Evolutionary conservation across 92 coral and sea anemone genomes (phyloP).

Genomic region (Montipora capitata): DNA sequence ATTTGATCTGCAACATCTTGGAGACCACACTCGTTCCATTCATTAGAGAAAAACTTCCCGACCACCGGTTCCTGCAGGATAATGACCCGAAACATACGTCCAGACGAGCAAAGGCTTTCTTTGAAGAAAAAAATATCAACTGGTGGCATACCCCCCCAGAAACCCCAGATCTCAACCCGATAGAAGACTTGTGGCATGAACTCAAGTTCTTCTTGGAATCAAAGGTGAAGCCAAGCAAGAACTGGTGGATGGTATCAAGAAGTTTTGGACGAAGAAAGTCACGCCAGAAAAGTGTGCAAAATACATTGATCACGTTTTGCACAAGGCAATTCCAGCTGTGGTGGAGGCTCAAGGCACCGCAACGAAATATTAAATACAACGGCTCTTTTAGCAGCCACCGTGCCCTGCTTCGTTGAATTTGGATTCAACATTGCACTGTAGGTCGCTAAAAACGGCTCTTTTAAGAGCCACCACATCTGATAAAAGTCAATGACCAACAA

Average conservation of each 20-base stretch:
- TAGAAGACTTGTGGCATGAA: not conserved
- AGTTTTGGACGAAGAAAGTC: too few relatives aligned
- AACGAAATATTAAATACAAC: too few relatives aligned
- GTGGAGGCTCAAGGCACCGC: not conserved
- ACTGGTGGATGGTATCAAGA: too few relatives aligned
- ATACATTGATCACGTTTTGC: too few relatives aligned
- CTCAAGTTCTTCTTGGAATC: not conserved
- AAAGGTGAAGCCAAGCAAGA: constrained; percentile 1
- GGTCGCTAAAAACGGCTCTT: constrained; percentile 18
- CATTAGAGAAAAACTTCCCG: constrained; percentile 20
- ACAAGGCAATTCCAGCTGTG: not conserved
- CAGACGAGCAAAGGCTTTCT: constrained; percentile 27
- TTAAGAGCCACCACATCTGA: constrained; percentile 19
- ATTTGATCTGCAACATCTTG: constrained; percentile 27
- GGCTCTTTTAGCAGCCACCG: not conserved
- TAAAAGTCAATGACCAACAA: too few relatives aligned
- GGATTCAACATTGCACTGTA: too few relatives aligned
- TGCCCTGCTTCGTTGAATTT: too few relatives aligned
- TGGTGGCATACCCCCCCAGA: constrained; percentile 63
- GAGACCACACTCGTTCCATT: constrained; percentile 34
- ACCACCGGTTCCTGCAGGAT: constrained; percentile 1
- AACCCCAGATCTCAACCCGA: not conserved
- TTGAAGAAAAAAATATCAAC: constrained; percentile 39
- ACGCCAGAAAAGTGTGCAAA: too few relatives aligned
- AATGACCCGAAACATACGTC: not conserved